These are phyloP conservation scores for Dryomyza anilis DNA, from an alignment of 2,888 invertebrate genomes.

Conservation along the genomic window DNA sequence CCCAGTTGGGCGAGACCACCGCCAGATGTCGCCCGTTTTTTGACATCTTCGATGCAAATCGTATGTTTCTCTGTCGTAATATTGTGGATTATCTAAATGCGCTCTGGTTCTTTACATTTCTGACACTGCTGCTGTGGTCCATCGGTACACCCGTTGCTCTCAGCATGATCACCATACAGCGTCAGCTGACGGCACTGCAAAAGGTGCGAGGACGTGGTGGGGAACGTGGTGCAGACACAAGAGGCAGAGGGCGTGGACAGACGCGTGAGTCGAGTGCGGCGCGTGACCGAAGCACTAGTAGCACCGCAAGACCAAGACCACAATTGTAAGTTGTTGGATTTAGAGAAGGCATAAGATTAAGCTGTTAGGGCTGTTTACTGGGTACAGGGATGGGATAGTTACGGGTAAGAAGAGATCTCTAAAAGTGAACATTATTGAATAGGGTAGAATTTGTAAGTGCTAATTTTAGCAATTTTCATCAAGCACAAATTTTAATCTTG, in stretches of 20 bases:
- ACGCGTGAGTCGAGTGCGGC: conserved; percentile 33
- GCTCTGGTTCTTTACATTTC: conserved; percentile 71
- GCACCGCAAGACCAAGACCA: conserved; percentile 40
- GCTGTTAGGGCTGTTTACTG: no score
- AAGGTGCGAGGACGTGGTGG: conserved; percentile 39
- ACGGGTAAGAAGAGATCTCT: no score
- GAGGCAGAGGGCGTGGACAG: conserved; percentile 35
- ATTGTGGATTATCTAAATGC: conserved; percentile 65
- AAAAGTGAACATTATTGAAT: no score
- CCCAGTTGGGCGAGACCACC: conserved; percentile 67
- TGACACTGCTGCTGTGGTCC: conserved; percentile 67
- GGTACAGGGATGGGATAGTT: no score
- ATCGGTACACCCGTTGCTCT: conserved; percentile 69
- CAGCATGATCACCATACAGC: conserved; percentile 62
- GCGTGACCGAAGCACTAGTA: conserved; percentile 47
- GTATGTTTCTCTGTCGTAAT: conserved; percentile 63
- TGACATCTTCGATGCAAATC: conserved; percentile 70
- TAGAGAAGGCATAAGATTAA: no score
- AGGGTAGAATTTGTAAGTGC: no score
- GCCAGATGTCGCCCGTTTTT: conserved; percentile 76
- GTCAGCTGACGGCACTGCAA: conserved; percentile 48
- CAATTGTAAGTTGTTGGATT: conserved; percentile 45
- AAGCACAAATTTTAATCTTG: background rate
- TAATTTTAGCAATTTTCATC: background rate
- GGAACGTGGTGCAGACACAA: conserved; percentile 38